A percentile compares a stretch with the other conserved stretches of the same genome.
Evolutionary conservation across 2,888 invertebrate species (phyloP).

Genomic region (Amiota mariae): DNA sequence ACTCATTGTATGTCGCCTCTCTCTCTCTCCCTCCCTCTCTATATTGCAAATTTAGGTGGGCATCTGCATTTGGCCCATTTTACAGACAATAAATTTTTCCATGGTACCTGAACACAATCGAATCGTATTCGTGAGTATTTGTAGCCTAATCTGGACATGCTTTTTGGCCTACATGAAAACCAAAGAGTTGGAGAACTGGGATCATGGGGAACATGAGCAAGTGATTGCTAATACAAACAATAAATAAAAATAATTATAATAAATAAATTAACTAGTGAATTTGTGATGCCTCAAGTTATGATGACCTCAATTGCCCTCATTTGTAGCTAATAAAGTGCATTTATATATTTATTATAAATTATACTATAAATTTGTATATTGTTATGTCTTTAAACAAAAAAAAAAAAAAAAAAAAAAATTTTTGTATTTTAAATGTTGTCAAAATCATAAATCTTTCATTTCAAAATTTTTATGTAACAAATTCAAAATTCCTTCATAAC

Average conservation of each 20-base stretch:
- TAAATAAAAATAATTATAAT: too few relatives aligned
- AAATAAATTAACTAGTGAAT: too few relatives aligned
- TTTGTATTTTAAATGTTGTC: too few relatives aligned
- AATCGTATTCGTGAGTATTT: slow-evolving; percentile 81
- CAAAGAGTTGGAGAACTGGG: slow-evolving; percentile 42
- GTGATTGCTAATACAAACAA: too few relatives aligned
- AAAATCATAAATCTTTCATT: too few relatives aligned
- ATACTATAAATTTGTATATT: background rate
- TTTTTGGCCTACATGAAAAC: slow-evolving; percentile 86
- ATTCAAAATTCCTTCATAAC: too few relatives aligned
- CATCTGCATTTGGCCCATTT: slow-evolving; percentile 81
- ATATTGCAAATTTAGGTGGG: slow-evolving; percentile 71
- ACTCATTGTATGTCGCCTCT: background rate
- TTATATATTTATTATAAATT: slow-evolving; percentile 35
- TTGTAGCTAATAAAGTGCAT: slow-evolving; percentile 35
- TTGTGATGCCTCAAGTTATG: too few relatives aligned
- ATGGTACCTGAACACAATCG: slow-evolving; percentile 83
- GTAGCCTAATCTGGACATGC: slow-evolving; percentile 84
- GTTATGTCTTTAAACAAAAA: too few relatives aligned
- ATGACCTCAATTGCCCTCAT: background rate
- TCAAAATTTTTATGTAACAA: too few relatives aligned
- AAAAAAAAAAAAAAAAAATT: too few relatives aligned
- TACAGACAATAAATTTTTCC: slow-evolving; percentile 84
- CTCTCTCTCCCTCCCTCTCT: too few relatives aligned
- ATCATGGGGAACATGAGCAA: background rate